Base-by-base conservation (phyloP, 2,888 invertebrate genomes). In the Pristionchus arcanus region DNA sequence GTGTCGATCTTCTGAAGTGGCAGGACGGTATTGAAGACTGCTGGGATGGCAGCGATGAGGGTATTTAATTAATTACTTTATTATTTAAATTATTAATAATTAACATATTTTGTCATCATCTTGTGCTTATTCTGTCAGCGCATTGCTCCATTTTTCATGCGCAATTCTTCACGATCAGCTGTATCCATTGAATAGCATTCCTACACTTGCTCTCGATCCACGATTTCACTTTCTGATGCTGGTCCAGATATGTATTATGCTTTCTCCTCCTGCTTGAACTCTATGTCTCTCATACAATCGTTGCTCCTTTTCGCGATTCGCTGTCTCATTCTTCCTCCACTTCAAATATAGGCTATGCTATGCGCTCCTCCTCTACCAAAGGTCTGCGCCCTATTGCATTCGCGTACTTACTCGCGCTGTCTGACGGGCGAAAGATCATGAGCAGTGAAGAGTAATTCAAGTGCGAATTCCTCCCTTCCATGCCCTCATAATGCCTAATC, bases 1-100 rank as follows among this genome's bases (percentile, higher is more conserved):
- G 92, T 87, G 91, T 94, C 25, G 90, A 91, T 28, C 90, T 91
- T 68, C 85, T 90, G 37, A 91, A 92, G 53, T 93, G 92, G 92
- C 93, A 93, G 86, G 94, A 95, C 89, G 94, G 94, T 19, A 91
- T 93, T 15, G 92, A 93, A 42, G 93, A 95, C 90, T 94, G 94
- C 90, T 90, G 91, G 28, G 94, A 94, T 90, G 93, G 92, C n/a
- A 92, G 92, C 66, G 94, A 94, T 91, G 94, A 94, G 92, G 92
- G 93, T 21, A 25, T 42, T 71, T 90, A 59, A 19, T 71, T 21
- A 3, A 87, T 87, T 71, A 71, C 25, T 15, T 31, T 16, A n/a
- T 28, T 49, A 19, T 28, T 53, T 53, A 53, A 34, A 1, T 68
- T 5, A 15, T 25, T 31, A 28, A 9, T 87, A 21, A 66, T 53